These are phyloP conservation scores for Mormyrops boulengeri DNA, from an alignment of 2,797 vertebrate genomes.

Conservation along the genomic window DNA sequence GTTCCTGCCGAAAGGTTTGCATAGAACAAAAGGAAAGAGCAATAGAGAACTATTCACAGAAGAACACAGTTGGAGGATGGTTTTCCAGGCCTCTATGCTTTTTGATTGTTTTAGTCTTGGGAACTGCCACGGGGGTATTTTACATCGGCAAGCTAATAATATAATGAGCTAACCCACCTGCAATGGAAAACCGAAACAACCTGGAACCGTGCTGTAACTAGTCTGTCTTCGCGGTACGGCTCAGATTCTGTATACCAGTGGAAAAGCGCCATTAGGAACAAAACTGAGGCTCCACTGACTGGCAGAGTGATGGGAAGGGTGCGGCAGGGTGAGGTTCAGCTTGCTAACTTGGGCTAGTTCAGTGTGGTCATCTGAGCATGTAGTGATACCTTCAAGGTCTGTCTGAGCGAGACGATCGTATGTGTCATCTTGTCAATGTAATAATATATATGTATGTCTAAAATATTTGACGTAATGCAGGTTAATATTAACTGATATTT, in stretches of 20 bases:
- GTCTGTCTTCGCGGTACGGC: neutral
- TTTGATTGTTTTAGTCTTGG: neutral
- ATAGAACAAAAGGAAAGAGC: neutral
- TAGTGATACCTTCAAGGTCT: neutral
- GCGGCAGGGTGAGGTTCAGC: neutral
- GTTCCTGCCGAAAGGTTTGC: neutral
- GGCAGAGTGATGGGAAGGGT: neutral
- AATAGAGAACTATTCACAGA: neutral
- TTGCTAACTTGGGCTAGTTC: neutral
- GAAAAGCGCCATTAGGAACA: neutral
- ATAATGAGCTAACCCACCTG: neutral
- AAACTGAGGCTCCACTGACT: neutral
- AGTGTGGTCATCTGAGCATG: neutral
- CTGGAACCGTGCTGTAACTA: neutral
- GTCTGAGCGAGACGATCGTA: neutral
- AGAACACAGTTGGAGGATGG: neutral
- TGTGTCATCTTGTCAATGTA: neutral
- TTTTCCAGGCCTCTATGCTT: neutral
- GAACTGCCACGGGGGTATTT: neutral
- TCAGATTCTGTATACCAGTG: neutral
- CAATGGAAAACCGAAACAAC: neutral
- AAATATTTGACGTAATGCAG: neutral
- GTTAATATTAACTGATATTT: neutral
- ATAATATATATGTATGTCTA: neutral
- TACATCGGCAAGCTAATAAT: neutral